These are phyloP conservation scores for Watsonalla binaria DNA, from an alignment of 2,888 invertebrate genomes.

Conservation along the genomic window DNA sequence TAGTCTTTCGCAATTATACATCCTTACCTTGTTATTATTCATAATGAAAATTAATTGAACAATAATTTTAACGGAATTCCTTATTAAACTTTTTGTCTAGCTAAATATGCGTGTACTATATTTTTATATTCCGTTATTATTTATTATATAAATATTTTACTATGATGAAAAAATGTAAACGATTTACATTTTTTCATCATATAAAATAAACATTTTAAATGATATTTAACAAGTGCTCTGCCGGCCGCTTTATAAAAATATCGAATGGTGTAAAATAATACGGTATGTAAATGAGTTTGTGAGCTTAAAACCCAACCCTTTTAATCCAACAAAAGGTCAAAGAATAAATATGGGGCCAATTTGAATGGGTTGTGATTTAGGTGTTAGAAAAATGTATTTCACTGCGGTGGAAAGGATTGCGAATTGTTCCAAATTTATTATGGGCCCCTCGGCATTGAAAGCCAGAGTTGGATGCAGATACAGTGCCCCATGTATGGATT, in stretches of 20 bases:
- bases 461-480: neutral
- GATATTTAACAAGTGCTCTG: too few relatives aligned
- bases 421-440: neutral
- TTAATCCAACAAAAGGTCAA: constrained; percentile 22
- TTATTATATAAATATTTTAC: too few relatives aligned
- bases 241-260: neutral
- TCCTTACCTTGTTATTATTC: too few relatives aligned
- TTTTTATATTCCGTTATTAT: too few relatives aligned
- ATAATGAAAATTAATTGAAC: too few relatives aligned
- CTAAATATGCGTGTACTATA: too few relatives aligned
- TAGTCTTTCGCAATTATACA: too few relatives aligned
- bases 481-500: neutral
- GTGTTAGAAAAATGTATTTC: constrained; percentile 10
- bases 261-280: neutral
- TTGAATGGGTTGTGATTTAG: constrained; percentile 14
- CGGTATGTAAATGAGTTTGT: neutral
- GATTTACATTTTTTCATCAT: too few relatives aligned
- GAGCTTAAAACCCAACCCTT: constrained; percentile 23
- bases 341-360: constrained; percentile 27
- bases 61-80: too few relatives aligned
- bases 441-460: neutral
- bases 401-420: neutral
- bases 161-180: too few relatives aligned
- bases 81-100: too few relatives aligned
- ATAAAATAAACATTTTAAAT: too few relatives aligned